Percentiles rank a stretch among this genome's conserved stretches.
These are phyloP conservation scores for Eurois occulta DNA, from an alignment of 2,888 invertebrate genomes.

Conservation along the genomic window DNA sequence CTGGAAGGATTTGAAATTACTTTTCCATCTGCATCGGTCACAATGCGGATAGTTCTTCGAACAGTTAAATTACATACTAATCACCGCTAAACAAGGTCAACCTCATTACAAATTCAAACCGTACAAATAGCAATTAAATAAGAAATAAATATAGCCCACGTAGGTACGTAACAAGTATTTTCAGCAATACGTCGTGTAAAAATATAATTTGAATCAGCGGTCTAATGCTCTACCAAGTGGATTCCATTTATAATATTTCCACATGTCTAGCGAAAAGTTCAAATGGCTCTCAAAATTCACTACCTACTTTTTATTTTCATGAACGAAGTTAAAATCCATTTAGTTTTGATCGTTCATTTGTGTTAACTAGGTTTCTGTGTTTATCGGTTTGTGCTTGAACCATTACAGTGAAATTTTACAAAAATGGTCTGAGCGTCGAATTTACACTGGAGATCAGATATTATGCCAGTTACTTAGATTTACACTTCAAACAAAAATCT, in stretches of 20 bases:
- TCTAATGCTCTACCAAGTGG: slow-evolving; percentile 51
- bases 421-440: slow-evolving; percentile 38
- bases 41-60: neutral
- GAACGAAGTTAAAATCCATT: slow-evolving; percentile 3
- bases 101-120: neutral
- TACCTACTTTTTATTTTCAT: neutral
- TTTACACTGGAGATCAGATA: slow-evolving; percentile 42
- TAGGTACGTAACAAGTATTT: slow-evolving; percentile 36
- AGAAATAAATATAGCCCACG: slow-evolving; percentile 34
- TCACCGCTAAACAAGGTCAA: neutral
- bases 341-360: neutral
- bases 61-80: neutral
- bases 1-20: neutral
- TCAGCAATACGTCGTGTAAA: slow-evolving; percentile 43
- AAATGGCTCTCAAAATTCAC: slow-evolving; percentile 19
- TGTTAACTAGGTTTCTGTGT: slow-evolving; percentile 37
- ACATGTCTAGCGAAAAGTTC: slow-evolving; percentile 29
- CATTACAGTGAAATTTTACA: slow-evolving; percentile 46
- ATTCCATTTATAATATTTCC: slow-evolving; percentile 54
- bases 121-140: slow-evolving; percentile 16
- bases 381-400: slow-evolving; percentile 42
- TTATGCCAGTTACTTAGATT: slow-evolving; percentile 25
- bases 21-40: neutral
- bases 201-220: slow-evolving; percentile 59
- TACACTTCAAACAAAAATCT: slow-evolving; percentile 9